Evolutionary conservation across 2,797 vertebrate genomes (phyloP), one percentile per base, ranked within the genome.

Genomic region (Microctenopoma lineatum): DNA sequence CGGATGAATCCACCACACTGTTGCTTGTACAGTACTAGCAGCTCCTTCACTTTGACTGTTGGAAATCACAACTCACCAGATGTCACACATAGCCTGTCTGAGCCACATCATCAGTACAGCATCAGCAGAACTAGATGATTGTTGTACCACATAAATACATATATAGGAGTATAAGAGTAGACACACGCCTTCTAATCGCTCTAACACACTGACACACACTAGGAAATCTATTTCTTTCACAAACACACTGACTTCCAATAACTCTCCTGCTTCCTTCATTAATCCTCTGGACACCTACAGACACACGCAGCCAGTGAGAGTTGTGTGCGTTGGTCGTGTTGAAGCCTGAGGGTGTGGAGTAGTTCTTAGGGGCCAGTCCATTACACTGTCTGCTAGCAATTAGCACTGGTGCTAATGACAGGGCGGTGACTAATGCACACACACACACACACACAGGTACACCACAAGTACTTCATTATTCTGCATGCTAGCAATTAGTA

Each of bases 341-440:
- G 70, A 73, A 78, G 71, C 64, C 46, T 71, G 58, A 52, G 44
- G 53, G 38, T 81, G 68, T 65, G 68, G 51, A 75, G 38, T 1
- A 45, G 39, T 66, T 77, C 60, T 1, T 5, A n/a, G 71, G 69
- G 84, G 79, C 53, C 77, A 50, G 77, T 90, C 69, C 68, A 80
- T 89, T 83, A 85, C 66, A 52, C 70, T 68, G 73, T 59, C 69
- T 71, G 66, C 57, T 73, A 76, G 73, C 82, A 87, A 86, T 86
- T 87, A 86, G 84, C 79, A 73, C 13, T 39, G 34, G 68, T 32
- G 72, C 71, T 85, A 76, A 76, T 13, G 65, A 79, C 80, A 83
- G 51, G 79, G 84, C 81, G 79, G 73, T 87, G 81, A 88, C 77
- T 78, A 70, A 90, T 87, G 53, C 41, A 32, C 3, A 7, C 21